Base-by-base conservation (phyloP, 2,888 invertebrate species). In the Sarcophaga caerulescens region DNA sequence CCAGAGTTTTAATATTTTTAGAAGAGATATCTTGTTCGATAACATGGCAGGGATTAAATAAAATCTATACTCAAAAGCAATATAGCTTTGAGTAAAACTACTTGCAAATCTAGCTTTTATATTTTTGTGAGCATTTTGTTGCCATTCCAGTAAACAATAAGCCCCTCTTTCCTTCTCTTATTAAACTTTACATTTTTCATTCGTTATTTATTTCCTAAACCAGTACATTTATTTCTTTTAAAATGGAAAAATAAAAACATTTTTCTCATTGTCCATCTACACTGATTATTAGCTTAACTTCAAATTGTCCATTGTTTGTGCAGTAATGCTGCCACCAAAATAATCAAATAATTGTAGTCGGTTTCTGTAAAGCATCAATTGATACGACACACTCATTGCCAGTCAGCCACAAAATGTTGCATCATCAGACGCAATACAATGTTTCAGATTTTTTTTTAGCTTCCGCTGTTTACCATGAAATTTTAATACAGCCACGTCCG, bases 391-490 rank as follows among this genome's bases (percentile, higher is more conserved):
- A 35, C 52, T 14, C 52, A 14, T 14, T 52, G 1, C 8, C 4
- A 14, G 4, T 10, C 52, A 52, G 52, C 4, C 52, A 17, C 17
- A 12, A 63, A 74, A 57, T 63, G 74, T 59, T 77, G 76, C 73
- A 77, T 60, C 60, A 44, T 60, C 60, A 44, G 60, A 65, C 52
- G 52, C 77, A 76, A 35, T 69, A 78, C 52, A 76, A 81, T 81
- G 59, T 77, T 77, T 78, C 21, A 74, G 77, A 78, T 78, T 85
- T 78, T 60, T 81, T 85, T 78, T 60, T 25, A 69, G 73, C 81
- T 85, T 85, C 85, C 81, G 73, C 85, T 85, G 81, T 85, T 85
- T 47, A 78, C 59, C 63, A 73, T 23, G 25, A 65, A 69, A 63
- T 52, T 60, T 62, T 5, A 57, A 6, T 59, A 57, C 47, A 60